Base-by-base conservation (phyloP, 2,113 vertebrate genomes). In the Archocentrus centrarchus region DNA sequence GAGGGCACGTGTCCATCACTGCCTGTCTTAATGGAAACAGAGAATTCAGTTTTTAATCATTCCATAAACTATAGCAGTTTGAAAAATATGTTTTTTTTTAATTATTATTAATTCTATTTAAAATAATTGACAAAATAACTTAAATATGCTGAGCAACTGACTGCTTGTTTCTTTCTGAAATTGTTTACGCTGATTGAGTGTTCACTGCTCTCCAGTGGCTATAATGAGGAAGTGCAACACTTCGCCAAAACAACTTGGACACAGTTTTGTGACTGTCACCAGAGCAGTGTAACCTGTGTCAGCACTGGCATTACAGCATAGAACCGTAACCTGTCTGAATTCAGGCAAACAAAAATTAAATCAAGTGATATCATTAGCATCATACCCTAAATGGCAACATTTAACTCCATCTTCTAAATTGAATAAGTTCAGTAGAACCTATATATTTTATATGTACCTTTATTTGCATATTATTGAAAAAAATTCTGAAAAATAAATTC, bases 391-490 rank as follows among this genome's bases (percentile, higher is more conserved):
- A 13, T 41, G 63, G n/a, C 11, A n/a, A 64, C 62, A 22, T 11
- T 22, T 7, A 4, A 41, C 11, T 47, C 5, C 35, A 22, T 27
- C 41, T 50, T 24, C 0, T 6, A 13, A 30, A 73, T 17, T 2
- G 66, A 2, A 4, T 2, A 50, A 50, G 44, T 73, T 73, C 44
- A 53, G 44, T 73, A 10, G 18, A 50, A 15, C 22, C 1, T 44
- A 11, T 3, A 4, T 50, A 30, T 30, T 50, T 50, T 50, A 30
- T 24, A 50, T 7, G 22, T 30, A 68, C 47, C 37, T 68, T 47
- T 68, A 68, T 7, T 27, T 0, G 2, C 14, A 68, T 47, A 47
- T 68, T 47, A 47, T 0, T 18, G 39, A 27, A 18, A 24, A 47
- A 44, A 50, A 70, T 50, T 50, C 5, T 50, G 41, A 70, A 50